Evolutionary conservation across 2,888 invertebrate genomes (phyloP), one percentile per base, ranked within the genome.

Genomic region (Cryptus viduatorius): DNA sequence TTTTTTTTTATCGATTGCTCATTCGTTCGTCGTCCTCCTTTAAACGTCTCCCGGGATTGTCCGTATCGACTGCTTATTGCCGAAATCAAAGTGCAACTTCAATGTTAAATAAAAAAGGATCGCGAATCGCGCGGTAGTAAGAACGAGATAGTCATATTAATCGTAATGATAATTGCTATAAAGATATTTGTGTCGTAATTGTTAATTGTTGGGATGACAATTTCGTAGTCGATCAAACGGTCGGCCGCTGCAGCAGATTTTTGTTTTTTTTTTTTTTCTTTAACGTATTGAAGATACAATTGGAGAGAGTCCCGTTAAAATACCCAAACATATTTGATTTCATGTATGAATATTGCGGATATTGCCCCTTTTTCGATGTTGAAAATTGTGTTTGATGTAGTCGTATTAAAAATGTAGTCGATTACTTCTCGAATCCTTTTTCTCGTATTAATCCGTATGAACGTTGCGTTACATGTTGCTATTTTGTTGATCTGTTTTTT

Each of bases 121-220:
- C n/a, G 77, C 83, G 56, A 86, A 75, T 76, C 79, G 68, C 82
- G 79, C 68, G 81, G 42, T 59, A 85, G 86, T 87, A 89, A 86
- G 87, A 86, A 88, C 88, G 87, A 88, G 71, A 87, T 88, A 88
- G 78, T 89, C 88, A 86, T 87, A 88, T 85, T 88, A 86, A 89
- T 89, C 86, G 85, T 88, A 89, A 89, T 88, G 82, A 88, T 87
- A 88, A 88, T 87, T 87, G 88, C 86, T 87, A 90, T 89, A 89
- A 89, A 88, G 86, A 89, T 89, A 89, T 87, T 89, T 87, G 86
- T 89, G 88, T 86, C 86, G 88, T 89, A 87, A 88, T 86, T 89
- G 88, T 89, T 88, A 89, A 89, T 89, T 88, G 86, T 88, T 88
- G 88, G 88, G 88, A 90, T 89, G 89, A 90, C 89, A 88, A 88